These are phyloP conservation scores for Botia almorhae DNA, from an alignment of 2,797 vertebrate species.

Conservation along the genomic window DNA sequence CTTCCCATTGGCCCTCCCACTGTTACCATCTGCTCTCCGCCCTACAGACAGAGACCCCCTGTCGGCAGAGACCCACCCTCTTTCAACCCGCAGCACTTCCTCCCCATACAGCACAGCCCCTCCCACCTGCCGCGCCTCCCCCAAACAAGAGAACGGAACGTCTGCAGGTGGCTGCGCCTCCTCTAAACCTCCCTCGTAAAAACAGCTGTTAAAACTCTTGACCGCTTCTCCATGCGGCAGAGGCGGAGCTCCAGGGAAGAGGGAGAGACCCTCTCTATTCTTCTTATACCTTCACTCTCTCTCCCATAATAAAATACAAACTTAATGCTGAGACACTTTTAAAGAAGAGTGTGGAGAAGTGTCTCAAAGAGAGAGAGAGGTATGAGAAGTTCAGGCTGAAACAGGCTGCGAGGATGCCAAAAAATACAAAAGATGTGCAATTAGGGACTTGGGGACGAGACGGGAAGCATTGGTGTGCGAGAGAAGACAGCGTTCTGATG, in stretches of 20 bases:
- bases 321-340: conserved; percentile 58
- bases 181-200: conserved; percentile 86
- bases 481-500: conserved; percentile 73
- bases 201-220: conserved; percentile 52
- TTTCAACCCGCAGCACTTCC: conserved; percentile 84
- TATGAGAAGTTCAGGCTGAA: conserved; percentile 57
- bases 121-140: conserved; percentile 80
- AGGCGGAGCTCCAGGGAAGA: conserved; percentile 52
- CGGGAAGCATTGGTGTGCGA: conserved; percentile 68
- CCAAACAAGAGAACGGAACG: conserved; percentile 88
- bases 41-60: conserved; percentile 76
- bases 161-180: conserved; percentile 74
- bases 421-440: conserved; percentile 77
- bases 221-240: conserved; percentile 54
- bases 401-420: conserved; percentile 65
- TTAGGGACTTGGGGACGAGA: conserved; percentile 70
- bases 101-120: conserved; percentile 80
- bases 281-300: conserved; percentile 38
- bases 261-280: conserved; percentile 47
- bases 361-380: conserved; percentile 50
- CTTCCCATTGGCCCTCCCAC: conserved; percentile 90
- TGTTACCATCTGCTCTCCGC: conserved; percentile 84
- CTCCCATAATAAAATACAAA: conserved; percentile 42
- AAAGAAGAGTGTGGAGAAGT: conserved; percentile 53
- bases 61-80: conserved; percentile 76